These are phyloP conservation scores for Toxonevra muliebris DNA, from an alignment of 2,888 invertebrate species.

Conservation along the genomic window DNA sequence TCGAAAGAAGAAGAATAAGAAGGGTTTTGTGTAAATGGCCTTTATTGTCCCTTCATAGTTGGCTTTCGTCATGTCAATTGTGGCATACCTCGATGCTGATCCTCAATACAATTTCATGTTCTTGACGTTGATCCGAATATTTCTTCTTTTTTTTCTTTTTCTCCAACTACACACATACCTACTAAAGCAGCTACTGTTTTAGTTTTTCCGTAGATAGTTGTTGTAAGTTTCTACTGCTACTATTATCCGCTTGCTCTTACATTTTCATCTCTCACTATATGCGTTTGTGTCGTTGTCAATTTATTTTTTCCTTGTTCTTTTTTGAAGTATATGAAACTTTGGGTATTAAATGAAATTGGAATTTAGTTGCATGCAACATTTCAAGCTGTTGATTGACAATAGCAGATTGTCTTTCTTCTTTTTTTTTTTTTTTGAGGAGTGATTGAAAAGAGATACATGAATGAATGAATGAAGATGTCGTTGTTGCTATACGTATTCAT, in stretches of 20 bases:
- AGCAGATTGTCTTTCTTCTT: slow-evolving; percentile 19
- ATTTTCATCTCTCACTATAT: background rate
- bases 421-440: too few relatives aligned
- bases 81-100: slow-evolving; percentile 32
- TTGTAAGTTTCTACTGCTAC: background rate
- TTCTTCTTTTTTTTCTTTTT: background rate
- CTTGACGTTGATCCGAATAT: slow-evolving; percentile 22
- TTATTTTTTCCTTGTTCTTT: slow-evolving; percentile 23
- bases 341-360: slow-evolving; percentile 24
- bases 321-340: slow-evolving; percentile 23
- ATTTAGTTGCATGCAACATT: slow-evolving; percentile 22
- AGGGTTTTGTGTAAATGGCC: background rate
- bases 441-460: too few relatives aligned
- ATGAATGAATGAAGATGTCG: too few relatives aligned
- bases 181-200: background rate
- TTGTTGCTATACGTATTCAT: too few relatives aligned
- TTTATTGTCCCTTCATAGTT: slow-evolving; percentile 1
- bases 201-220: background rate
- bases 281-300: background rate
- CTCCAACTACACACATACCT: background rate
- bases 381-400: slow-evolving; percentile 22
- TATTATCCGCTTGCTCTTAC: background rate
- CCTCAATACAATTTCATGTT: slow-evolving; percentile 26
- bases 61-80: slow-evolving; percentile 33
- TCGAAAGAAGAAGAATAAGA: too few relatives aligned